These are phyloP conservation scores for Brachyhypopomus gauderio DNA, from an alignment of 2,113 vertebrate species.

Conservation along the genomic window DNA sequence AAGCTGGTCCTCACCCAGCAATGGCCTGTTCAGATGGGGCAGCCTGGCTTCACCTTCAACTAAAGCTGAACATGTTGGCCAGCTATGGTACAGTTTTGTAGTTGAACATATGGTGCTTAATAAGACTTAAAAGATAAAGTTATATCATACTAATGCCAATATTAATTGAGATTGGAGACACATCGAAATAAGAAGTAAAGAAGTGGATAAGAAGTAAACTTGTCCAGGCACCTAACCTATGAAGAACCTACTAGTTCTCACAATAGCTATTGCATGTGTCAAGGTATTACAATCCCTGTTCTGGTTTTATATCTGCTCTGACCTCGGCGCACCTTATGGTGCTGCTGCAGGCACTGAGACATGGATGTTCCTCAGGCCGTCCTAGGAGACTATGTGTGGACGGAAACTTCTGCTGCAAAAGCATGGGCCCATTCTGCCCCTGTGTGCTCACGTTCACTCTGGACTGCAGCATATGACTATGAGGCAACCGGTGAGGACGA, in stretches of 20 bases:
- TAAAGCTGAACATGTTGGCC: background rate
- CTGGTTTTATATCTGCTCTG: conserved; percentile 55
- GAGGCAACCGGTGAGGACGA: conserved; percentile 88
- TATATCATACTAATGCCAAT: conserved; percentile 2
- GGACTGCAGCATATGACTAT: conserved; percentile 86
- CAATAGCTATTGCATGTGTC: background rate
- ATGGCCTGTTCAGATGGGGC: background rate
- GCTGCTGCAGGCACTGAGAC: conserved; percentile 73
- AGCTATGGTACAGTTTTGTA: background rate
- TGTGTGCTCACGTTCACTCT: conserved; percentile 75
- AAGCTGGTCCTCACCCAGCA: background rate
- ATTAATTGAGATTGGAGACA: background rate
- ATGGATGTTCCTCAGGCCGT: conserved; percentile 82
- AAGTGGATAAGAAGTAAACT: conserved; percentile 33
- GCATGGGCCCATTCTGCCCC: conserved; percentile 78
- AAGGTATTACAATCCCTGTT: background rate
- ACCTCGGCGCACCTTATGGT: conserved; percentile 73
- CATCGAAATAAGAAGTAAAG: background rate
- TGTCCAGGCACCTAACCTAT: background rate
- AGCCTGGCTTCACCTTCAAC: background rate
- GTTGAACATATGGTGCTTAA: background rate
- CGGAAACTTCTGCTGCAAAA: conserved; percentile 66
- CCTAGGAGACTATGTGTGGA: conserved; percentile 71
- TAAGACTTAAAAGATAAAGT: background rate
- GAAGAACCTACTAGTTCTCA: background rate